phyloP scores from a whole-genome alignment of 2,113 vertebrate genomes.

The Clarias magur region DNA sequence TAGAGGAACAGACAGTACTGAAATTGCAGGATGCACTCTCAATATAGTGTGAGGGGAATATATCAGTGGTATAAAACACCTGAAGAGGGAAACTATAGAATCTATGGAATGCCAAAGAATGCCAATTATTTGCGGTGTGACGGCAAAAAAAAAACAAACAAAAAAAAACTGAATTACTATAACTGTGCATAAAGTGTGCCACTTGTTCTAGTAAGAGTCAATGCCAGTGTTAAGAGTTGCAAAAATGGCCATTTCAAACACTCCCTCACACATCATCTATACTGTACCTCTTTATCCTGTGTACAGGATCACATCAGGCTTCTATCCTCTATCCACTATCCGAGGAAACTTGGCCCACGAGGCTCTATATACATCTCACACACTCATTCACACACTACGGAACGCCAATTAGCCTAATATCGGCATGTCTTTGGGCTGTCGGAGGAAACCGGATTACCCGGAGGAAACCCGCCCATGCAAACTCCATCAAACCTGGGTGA shows the following conservation, averaged over 20 bases:
- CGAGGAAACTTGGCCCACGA: no score
- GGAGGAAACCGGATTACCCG: no score
- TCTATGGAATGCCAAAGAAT: neutral
- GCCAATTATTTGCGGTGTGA: neutral
- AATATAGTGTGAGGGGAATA: neutral
- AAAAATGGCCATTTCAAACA: neutral
- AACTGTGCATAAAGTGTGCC: neutral
- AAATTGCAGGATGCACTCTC: neutral
- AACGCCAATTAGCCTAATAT: no score
- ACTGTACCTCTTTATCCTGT: no score
- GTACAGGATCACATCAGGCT: no score
- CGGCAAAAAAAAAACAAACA: neutral
- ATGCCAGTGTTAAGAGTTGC: neutral
- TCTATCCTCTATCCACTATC: no score
- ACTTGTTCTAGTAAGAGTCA: neutral
- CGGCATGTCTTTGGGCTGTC: no score
- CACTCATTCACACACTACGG: no score
- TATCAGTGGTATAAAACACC: neutral
- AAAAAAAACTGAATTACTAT: neutral
- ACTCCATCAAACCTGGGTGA: no score
- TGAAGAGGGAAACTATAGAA: neutral
- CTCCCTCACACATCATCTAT: no score
- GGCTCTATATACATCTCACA: no score
- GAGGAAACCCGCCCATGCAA: no score
- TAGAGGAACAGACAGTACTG: neutral